Evolutionary conservation across 2,113 vertebrate genomes (phyloP).

Genomic region (Plecturocebus donacophilus): DNA sequence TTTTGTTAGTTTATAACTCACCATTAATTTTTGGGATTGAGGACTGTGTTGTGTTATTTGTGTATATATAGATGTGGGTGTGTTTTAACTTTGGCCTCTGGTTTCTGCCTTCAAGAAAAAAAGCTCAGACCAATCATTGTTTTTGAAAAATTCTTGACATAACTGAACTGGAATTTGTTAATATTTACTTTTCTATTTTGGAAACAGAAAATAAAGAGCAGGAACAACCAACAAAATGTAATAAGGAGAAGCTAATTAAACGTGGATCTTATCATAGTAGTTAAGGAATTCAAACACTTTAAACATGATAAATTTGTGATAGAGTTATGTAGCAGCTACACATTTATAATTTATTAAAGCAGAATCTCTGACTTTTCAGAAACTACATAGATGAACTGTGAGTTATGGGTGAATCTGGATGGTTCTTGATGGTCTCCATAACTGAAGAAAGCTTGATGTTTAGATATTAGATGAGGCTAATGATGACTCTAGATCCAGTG

Average conservation of each 20-base stretch:
- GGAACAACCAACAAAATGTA: background rate
- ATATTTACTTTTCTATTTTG: background rate
- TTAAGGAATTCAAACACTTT: background rate
- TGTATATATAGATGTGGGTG: background rate
- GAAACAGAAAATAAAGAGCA: slow-evolving; percentile 10
- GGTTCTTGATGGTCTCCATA: background rate
- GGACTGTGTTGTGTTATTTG: background rate
- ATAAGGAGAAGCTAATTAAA: background rate
- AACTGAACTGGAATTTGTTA: background rate
- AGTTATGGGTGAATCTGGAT: background rate
- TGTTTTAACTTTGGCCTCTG: background rate
- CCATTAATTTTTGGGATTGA: background rate
- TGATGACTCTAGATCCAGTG: slow-evolving; percentile 91
- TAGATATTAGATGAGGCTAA: slow-evolving; percentile 80
- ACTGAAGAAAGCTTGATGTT: background rate
- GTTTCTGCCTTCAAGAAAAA: background rate
- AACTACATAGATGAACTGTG: background rate
- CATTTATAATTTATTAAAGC: background rate
- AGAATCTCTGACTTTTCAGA: background rate
- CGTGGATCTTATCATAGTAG: background rate
- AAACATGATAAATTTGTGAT: background rate
- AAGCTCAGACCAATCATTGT: background rate
- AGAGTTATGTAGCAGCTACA: background rate
- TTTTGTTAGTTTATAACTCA: background rate
- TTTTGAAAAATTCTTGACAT: background rate